A percentile compares a stretch with the other conserved stretches of the same genome.
These are phyloP conservation scores for Cynopterus brachyotis DNA, from an alignment of 2,113 vertebrate genomes.

Conservation along the genomic window DNA sequence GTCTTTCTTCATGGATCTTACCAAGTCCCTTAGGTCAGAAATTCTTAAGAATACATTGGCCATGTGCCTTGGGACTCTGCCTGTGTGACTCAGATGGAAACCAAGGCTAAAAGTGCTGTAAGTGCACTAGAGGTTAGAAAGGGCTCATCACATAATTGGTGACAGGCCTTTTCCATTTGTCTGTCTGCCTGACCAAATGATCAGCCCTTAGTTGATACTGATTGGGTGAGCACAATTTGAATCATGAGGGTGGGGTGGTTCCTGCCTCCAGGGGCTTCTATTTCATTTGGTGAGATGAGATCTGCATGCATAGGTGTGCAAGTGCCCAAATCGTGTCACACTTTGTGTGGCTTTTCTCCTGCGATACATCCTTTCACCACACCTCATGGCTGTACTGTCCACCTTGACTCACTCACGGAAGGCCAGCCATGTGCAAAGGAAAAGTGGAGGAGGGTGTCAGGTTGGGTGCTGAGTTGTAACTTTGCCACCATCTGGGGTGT, in stretches of 20 bases:
- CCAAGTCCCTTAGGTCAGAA: background rate
- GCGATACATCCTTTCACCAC: fast-evolving
- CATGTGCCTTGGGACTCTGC: background rate
- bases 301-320: fast-evolving
- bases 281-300: background rate
- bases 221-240: background rate
- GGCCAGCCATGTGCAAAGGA: background rate
- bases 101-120: background rate
- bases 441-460: background rate
- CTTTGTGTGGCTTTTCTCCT: background rate
- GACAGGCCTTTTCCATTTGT: background rate
- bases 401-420: background rate
- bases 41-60: conserved; percentile 17
- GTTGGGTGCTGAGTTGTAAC: background rate
- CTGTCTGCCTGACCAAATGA: background rate
- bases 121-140: background rate
- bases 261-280: background rate
- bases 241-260: background rate
- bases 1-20: background rate
- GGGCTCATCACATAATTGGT: background rate
- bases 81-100: background rate
- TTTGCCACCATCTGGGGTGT: background rate
- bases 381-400: too few species aligned
- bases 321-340: too few species aligned
- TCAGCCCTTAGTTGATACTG: background rate